These are phyloP conservation scores for Leptopterna dolabrata DNA, from an alignment of 2,888 invertebrate genomes.

Conservation along the genomic window DNA sequence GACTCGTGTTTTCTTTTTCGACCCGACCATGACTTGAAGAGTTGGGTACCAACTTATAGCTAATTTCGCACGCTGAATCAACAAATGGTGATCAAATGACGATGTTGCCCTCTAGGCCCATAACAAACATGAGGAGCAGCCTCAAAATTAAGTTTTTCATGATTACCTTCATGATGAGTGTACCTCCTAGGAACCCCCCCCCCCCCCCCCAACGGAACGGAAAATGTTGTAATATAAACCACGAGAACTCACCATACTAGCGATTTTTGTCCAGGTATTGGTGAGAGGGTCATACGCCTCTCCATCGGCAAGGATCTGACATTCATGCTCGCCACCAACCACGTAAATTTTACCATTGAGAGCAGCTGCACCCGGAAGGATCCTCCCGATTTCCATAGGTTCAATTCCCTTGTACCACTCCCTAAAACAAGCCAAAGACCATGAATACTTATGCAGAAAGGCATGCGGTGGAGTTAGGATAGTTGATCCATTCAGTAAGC, in stretches of 20 bases:
- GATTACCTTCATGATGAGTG: too few species aligned
- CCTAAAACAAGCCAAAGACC: slow-evolving; percentile 67
- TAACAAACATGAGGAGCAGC: too few species aligned
- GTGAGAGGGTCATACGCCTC: slow-evolving; percentile 84
- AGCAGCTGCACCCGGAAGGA: slow-evolving; percentile 87
- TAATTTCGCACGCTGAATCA: too few species aligned
- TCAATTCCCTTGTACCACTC: slow-evolving; percentile 82
- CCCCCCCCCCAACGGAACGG: too few species aligned
- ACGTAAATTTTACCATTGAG: slow-evolving; percentile 89
- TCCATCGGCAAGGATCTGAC: slow-evolving; percentile 88
- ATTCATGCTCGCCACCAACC: slow-evolving; percentile 91
- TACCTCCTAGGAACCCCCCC: too few species aligned
- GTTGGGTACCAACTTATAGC: too few species aligned
- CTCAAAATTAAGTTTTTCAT: too few species aligned
- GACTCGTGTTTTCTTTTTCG: too few species aligned
- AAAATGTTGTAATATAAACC: too few species aligned
- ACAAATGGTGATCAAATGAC: too few species aligned
- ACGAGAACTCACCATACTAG: slow-evolving; percentile 61
- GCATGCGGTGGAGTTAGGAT: not conserved
- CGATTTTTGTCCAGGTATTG: slow-evolving; percentile 68
- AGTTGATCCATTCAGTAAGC: slow-evolving; percentile 49
- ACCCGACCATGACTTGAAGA: too few species aligned
- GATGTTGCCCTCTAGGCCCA: too few species aligned
- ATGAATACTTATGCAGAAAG: slow-evolving; percentile 7
- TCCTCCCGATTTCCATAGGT: slow-evolving; percentile 85